Evolutionary conservation across 2,113 vertebrate species (phyloP).

Genomic region (Colius striatus): DNA sequence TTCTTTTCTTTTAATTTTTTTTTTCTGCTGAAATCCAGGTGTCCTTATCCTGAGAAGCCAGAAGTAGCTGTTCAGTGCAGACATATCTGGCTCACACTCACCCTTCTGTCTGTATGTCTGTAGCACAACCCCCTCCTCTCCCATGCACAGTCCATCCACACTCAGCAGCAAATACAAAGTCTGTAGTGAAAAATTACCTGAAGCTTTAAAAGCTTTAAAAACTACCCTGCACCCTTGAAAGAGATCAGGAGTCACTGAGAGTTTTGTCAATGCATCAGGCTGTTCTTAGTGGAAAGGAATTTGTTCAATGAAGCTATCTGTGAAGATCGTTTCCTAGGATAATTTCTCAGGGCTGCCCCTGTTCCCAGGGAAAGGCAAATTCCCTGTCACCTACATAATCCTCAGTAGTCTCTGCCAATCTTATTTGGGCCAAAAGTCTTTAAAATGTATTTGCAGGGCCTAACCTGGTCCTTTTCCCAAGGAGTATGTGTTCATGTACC

Average conservation of each 20-base stretch:
- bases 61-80: not conserved
- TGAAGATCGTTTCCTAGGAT: constrained; percentile 14
- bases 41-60: not conserved
- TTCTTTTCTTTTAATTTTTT: not conserved
- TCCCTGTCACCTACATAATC: not conserved
- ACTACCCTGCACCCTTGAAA: not conserved
- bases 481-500: not conserved
- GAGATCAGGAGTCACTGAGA: not conserved
- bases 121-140: not conserved
- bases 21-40: not conserved
- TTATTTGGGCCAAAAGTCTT: not conserved
- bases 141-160: not conserved
- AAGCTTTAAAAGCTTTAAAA: constrained; percentile 14
- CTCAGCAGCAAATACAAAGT: not conserved
- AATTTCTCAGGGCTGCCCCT: not conserved
- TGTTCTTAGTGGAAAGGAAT: constrained; percentile 32
- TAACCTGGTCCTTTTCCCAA: not conserved
- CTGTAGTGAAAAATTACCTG: not conserved
- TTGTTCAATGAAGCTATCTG: constrained; percentile 3
- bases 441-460: not conserved
- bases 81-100: not conserved
- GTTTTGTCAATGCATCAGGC: not conserved
- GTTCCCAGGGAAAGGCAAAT: not conserved
- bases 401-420: not conserved
- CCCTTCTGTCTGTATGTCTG: not conserved